These are phyloP conservation scores for Acrocephalus arundinaceus DNA, from an alignment of 2,113 vertebrate species.

Conservation along the genomic window DNA sequence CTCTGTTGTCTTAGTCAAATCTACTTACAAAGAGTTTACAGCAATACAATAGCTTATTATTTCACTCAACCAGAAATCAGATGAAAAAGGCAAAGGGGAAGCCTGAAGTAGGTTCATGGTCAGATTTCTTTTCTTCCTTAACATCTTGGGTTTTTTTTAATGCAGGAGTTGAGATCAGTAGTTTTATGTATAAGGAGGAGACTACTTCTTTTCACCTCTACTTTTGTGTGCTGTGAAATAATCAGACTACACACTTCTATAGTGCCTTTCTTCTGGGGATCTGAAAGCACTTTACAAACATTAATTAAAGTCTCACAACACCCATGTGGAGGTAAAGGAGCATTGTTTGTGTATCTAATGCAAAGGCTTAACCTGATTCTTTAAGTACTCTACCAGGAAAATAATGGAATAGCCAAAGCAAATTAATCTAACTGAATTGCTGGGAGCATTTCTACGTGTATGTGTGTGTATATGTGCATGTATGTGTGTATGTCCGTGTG, in stretches of 20 bases:
- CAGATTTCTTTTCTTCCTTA: constrained; percentile 58
- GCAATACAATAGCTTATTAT: constrained; percentile 80
- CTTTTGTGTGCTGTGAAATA: constrained; percentile 56
- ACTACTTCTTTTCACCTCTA: constrained; percentile 59
- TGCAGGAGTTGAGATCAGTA: constrained; percentile 56
- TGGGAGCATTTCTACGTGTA: accelerated
- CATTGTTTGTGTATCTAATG: constrained; percentile 45
- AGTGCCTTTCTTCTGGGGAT: constrained; percentile 50
- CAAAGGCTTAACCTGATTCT: constrained; percentile 44
- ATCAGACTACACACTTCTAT: constrained; percentile 53
- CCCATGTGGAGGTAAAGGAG: constrained; percentile 26
- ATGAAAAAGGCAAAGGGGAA: constrained; percentile 63
- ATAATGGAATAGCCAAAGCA: neutral
- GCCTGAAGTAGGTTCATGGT: constrained; percentile 66
- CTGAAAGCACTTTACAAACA: constrained; percentile 66
- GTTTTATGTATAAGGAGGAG: constrained; percentile 34
- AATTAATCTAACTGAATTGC: neutral
- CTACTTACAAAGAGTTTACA: constrained; percentile 79
- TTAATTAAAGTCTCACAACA: constrained; percentile 61
- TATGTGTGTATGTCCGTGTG: neutral
- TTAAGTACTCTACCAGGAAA: constrained; percentile 26
- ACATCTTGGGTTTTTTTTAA: constrained; percentile 33
- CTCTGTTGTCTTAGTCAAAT: constrained; percentile 79
- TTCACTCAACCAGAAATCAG: constrained; percentile 76
- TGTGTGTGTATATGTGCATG: accelerated